Evolutionary conservation across 2,113 vertebrate genomes (phyloP).

Genomic region (Leptosomus discolor): DNA sequence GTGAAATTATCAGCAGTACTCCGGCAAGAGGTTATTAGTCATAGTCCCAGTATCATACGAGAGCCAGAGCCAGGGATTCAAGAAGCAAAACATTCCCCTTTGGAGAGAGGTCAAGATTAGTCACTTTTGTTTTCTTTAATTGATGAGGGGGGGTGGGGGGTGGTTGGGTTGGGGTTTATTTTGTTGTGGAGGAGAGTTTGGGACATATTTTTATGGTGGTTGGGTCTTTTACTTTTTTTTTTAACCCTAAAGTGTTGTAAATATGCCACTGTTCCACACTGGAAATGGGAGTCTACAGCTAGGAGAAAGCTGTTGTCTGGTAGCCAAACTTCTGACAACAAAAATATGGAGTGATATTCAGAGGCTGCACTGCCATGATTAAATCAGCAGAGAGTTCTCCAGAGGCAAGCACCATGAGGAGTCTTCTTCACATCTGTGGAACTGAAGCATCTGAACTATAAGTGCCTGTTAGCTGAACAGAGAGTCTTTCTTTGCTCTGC

Average conservation of each 20-base stretch:
- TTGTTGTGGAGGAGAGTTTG: background rate
- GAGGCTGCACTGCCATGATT: background rate
- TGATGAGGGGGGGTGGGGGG: background rate
- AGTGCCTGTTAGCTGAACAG: background rate
- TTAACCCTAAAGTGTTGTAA: slow-evolving; percentile 32
- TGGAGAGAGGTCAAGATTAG: slow-evolving; percentile 61
- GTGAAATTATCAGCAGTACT: slow-evolving; percentile 69
- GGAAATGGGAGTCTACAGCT: background rate
- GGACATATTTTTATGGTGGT: slow-evolving; percentile 9
- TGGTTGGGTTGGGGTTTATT: background rate
- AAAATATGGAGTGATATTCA: slow-evolving; percentile 9
- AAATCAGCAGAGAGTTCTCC: slow-evolving; percentile 11
- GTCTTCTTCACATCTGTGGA: slow-evolving; percentile 38
- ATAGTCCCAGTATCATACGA: slow-evolving; percentile 57
- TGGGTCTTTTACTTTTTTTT: background rate
- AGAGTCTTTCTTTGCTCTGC: background rate
- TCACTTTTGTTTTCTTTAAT: slow-evolving; percentile 51
- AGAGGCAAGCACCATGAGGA: background rate
- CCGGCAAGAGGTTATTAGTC: slow-evolving; percentile 60
- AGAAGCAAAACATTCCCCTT: slow-evolving; percentile 64
- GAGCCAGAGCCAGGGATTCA: slow-evolving; percentile 60
- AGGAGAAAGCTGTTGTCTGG: slow-evolving; percentile 7
- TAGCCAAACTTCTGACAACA: slow-evolving; percentile 32
- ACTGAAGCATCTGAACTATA: background rate
- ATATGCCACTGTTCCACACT: background rate